Percentiles rank a stretch among this genome's conserved stretches.
Conservation (phyloP, 2,113 vertebrate species). For the Rhinoderma darwinii region DNA sequence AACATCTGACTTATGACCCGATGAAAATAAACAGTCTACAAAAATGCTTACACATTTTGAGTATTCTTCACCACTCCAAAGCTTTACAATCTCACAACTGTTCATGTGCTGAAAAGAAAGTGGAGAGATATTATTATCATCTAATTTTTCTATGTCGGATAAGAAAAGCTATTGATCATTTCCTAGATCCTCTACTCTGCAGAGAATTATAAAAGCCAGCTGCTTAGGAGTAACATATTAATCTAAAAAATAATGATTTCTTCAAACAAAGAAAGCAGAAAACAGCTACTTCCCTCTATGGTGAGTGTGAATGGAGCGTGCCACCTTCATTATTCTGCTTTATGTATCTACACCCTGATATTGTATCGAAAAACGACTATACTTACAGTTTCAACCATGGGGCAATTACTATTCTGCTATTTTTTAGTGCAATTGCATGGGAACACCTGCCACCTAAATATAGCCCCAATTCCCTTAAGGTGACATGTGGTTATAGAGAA, state of each 20-base stretch:
- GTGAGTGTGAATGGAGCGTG: background rate
- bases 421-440: background rate
- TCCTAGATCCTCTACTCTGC: constrained; percentile 24
- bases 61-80: constrained; percentile 1
- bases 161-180: constrained; percentile 51
- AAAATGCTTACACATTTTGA: background rate
- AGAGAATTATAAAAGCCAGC: constrained; percentile 48
- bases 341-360: background rate
- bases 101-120: constrained; percentile 4
- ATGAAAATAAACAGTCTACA: background rate
- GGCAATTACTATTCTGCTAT: background rate
- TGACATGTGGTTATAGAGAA: background rate
- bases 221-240: constrained; percentile 33
- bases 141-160: constrained; percentile 51
- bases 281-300: background rate
- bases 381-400: background rate
- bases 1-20: background rate
- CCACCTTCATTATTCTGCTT: background rate
- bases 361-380: background rate
- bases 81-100: constrained; percentile 29
- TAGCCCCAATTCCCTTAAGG: background rate
- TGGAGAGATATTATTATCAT: constrained; percentile 46
- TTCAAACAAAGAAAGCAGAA: constrained; percentile 5
- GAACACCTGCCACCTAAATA: background rate
- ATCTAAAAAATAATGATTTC: constrained; percentile 46